Base-by-base conservation (phyloP, 92 coral and sea anemone species). In the Epizoanthus ramosus region DNA sequence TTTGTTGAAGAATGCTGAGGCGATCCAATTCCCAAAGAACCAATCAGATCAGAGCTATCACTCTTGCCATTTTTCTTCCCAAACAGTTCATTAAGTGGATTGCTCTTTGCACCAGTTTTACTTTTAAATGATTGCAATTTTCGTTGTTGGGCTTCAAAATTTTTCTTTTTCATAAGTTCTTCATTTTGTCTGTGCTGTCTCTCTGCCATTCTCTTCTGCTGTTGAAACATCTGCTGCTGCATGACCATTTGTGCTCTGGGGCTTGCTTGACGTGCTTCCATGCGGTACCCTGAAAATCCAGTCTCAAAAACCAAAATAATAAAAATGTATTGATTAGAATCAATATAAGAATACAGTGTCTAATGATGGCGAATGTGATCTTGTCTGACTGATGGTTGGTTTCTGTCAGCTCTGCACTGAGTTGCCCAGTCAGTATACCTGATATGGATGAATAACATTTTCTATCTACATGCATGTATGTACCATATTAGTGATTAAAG, bases 61-160 rank as follows among this genome's bases (percentile, higher is more conserved):
- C 87, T 84, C 16, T 52, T 79, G 25, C 71, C 50, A 6, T 79
- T 88, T 52, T 87, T 87, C 64, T 85, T 92, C 24, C 99, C 99
- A 86, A 96, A 94, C 86, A 96, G 72, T 5, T 85, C 85, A n/a
- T 74, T 87, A 37, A 89, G 70, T 21, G 85, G 79, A 6, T 65
- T 63, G 41, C 80, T 88, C 69, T 85, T 91, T 1, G 85, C 84
- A n/a, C 86, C 84, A 4, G 93, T 86, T 57, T 50, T 81, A 52
- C 83, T 79, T 66, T 92, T 88, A 45, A 94, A 89, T 66, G 92
- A 88, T 82, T 93, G 92, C 65, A 93, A 79, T 39, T 87, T 89
- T 71, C 91, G 85, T 69, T 94, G 98, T 58, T 96, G 95, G 58
- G 89, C 85, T 85, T 96, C 99, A 92, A 94, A 89, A 8, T 88